These are phyloP conservation scores for Melanchra persicariae DNA, from an alignment of 2,888 invertebrate species.

Conservation along the genomic window DNA sequence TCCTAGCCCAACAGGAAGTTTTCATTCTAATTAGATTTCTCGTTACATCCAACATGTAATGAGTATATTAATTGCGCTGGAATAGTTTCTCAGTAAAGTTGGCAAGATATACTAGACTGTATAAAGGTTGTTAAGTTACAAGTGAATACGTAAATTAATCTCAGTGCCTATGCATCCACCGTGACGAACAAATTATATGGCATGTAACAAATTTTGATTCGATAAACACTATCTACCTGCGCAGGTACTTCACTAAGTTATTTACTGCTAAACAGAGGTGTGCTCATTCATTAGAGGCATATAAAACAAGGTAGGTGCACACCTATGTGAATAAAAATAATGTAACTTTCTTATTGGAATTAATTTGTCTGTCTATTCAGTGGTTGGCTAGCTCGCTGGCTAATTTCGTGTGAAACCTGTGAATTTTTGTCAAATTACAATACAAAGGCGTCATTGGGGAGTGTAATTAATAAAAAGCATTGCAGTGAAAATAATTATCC, in stretches of 20 bases:
- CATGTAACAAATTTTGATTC: conserved; percentile 65
- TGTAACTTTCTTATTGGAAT: conserved; percentile 72
- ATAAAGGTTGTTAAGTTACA: conserved; percentile 42
- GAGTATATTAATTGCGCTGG: conserved; percentile 56
- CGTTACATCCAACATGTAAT: conserved; percentile 57
- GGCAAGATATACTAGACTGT: conserved; percentile 50
- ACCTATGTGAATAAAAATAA: conserved; percentile 53
- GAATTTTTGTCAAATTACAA: conserved; percentile 88
- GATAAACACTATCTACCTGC: conserved; percentile 64
- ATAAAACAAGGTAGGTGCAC: conserved; percentile 46
- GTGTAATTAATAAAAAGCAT: conserved; percentile 86
- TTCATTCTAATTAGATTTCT: conserved; percentile 59
- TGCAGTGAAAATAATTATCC: conserved; percentile 83
- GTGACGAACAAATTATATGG: conserved; percentile 66
- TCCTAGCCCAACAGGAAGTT: conserved; percentile 48
- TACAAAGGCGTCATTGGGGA: conserved; percentile 82
- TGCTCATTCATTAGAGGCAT: conserved; percentile 55
- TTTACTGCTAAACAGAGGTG: conserved; percentile 58
- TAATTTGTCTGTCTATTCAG: conserved; percentile 42
- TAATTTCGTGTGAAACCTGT: conserved; percentile 78
- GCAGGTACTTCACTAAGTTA: conserved; percentile 64
- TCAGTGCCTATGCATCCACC: conserved; percentile 54
- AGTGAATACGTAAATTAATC: conserved; percentile 58
- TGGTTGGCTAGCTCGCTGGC: conserved; percentile 47
- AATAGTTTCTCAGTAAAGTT: conserved; percentile 59